Conservation (phyloP, 2,888 invertebrate genomes). For the Cordilura impudica region DNA sequence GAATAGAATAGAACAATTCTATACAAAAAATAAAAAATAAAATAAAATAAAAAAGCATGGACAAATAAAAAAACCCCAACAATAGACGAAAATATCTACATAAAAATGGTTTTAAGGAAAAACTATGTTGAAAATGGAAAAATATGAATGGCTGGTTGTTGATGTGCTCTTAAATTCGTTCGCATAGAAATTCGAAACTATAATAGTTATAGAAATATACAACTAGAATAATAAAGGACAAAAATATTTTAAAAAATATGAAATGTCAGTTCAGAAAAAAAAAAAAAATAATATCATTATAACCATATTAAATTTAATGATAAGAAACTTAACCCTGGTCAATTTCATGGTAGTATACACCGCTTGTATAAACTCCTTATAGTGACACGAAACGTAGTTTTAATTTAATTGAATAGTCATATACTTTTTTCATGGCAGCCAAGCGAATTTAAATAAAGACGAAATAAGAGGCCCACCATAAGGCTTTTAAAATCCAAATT, state of each 20-base stretch:
- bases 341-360: no score
- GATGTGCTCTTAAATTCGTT: slow-evolving; percentile 17
- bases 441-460: no score
- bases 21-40: background rate
- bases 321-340: no score
- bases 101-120: background rate
- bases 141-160: slow-evolving; percentile 1
- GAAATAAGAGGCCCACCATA: no score
- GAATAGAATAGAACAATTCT: background rate
- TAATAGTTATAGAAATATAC: background rate
- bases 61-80: background rate
- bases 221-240: background rate
- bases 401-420: no score
- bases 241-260: slow-evolving; percentile 19
- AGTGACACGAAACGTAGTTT: no score
- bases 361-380: no score
- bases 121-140: background rate
- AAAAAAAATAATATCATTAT: background rate
- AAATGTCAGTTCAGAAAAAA: slow-evolving; percentile 7
- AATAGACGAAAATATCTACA: background rate
- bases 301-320: no score
- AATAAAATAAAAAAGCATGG: background rate
- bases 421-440: no score
- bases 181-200: background rate
- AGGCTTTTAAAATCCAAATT: no score